Percentiles rank a stretch among this genome's conserved stretches.
Conservation (phyloP, 1,140 invertebrate genomes). For the Drosophila melanica region DNA sequence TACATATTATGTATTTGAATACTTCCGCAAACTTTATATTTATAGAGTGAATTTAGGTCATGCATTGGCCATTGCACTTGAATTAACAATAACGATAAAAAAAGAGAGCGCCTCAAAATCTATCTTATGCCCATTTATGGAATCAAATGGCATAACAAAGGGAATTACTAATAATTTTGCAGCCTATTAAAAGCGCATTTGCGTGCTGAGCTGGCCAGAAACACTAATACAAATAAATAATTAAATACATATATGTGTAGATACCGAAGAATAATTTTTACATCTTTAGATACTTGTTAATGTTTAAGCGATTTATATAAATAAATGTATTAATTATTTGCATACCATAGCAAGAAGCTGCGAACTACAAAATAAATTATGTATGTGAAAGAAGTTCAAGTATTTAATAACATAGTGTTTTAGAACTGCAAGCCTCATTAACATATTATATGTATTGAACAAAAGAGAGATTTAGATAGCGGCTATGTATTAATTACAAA, state of each 20-base stretch:
- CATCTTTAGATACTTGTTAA: no score
- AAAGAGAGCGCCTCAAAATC: background rate
- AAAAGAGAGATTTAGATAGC: no score
- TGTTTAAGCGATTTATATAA: no score
- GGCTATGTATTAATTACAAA: background rate
- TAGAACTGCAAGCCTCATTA: no score
- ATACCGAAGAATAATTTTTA: no score
- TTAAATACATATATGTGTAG: background rate
- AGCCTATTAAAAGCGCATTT: background rate
- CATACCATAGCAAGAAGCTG: no score
- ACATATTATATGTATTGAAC: no score
- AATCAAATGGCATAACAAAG: background rate
- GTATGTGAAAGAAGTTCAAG: no score
- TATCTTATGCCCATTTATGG: conserved; percentile 11
- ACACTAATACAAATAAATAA: background rate
- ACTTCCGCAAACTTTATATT: background rate
- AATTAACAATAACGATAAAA: conserved; percentile 3
- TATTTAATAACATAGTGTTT: no score
- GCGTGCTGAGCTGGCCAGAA: background rate
- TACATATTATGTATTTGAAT: background rate
- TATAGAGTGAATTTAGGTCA: conserved; percentile 49
- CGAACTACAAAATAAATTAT: no score
- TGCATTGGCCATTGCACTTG: conserved; percentile 31
- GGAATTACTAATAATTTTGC: background rate
- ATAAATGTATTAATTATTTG: no score